phyloP scores from a whole-genome alignment of 2,797 vertebrate genomes.

The Fratercula arctica region DNA sequence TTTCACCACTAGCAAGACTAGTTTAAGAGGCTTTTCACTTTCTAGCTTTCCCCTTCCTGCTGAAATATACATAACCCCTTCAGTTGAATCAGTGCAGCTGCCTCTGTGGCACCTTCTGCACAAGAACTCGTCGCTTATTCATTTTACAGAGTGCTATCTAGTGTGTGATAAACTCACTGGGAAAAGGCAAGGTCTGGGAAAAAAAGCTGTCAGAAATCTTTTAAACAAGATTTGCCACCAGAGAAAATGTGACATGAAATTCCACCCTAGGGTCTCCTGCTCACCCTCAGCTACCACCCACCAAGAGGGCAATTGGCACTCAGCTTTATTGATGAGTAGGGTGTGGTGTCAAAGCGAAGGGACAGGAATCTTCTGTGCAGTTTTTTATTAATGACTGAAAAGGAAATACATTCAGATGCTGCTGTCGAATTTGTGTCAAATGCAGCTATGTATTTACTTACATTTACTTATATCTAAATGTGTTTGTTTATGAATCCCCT shows the following conservation, averaged over 20 bases:
- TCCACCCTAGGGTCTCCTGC: neutral
- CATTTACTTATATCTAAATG: neutral
- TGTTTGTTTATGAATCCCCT: neutral
- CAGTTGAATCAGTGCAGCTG: neutral
- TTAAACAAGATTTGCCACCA: neutral
- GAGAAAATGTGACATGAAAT: neutral
- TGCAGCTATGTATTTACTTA: neutral
- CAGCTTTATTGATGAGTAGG: neutral
- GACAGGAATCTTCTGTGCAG: neutral
- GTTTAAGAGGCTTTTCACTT: neutral
- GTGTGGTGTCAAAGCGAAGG: neutral
- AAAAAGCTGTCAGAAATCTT: neutral
- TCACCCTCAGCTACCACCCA: neutral
- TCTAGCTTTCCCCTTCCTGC: neutral
- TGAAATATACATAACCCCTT: neutral
- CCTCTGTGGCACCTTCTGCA: neutral
- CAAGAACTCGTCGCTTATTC: neutral
- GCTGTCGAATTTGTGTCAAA: neutral
- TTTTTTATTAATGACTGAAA: neutral
- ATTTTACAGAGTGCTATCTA: neutral
- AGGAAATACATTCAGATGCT: neutral
- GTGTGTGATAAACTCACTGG: neutral
- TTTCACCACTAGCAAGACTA: neutral
- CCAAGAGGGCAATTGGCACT: accelerated
- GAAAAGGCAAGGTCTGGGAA: neutral